These are phyloP conservation scores for Paratilapia polleni DNA, from an alignment of 2,113 vertebrate species.

Conservation along the genomic window DNA sequence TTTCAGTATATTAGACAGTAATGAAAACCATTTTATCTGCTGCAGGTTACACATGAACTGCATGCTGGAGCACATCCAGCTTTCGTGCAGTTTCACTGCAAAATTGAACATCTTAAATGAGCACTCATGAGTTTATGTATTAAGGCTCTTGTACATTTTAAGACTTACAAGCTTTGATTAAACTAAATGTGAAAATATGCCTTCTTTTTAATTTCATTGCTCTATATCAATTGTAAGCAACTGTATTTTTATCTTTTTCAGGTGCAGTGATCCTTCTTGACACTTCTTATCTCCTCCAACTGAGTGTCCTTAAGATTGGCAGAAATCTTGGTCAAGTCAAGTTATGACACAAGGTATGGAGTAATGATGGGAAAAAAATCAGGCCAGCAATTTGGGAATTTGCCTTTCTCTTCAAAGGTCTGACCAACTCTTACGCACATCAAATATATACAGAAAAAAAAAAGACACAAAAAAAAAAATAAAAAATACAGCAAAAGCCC, in stretches of 20 bases:
- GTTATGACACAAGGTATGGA: no score
- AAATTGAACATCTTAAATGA: background rate
- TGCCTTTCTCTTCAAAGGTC: no score
- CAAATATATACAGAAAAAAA: no score
- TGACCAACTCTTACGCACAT: no score
- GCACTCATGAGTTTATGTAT: no score
- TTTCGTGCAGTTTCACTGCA: rapidly evolving
- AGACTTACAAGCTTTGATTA: background rate
- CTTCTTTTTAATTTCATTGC: background rate
- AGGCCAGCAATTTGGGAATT: no score
- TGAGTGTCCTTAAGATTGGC: no score
- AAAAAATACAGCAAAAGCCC: no score
- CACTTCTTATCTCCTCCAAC: background rate
- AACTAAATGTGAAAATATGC: background rate
- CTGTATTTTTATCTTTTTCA: background rate
- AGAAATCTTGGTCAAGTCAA: no score
- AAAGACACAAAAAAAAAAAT: no score
- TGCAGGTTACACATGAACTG: background rate
- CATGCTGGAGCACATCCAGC: no score
- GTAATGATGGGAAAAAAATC: no score
- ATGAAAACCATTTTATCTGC: background rate
- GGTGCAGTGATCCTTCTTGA: background rate
- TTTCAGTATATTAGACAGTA: background rate
- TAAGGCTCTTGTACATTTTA: background rate
- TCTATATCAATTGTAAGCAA: rapidly evolving